Evolutionary conservation across 2,113 vertebrate genomes (phyloP), one percentile per base, ranked within the genome.

Genomic region (Rostratula benghalensis): DNA sequence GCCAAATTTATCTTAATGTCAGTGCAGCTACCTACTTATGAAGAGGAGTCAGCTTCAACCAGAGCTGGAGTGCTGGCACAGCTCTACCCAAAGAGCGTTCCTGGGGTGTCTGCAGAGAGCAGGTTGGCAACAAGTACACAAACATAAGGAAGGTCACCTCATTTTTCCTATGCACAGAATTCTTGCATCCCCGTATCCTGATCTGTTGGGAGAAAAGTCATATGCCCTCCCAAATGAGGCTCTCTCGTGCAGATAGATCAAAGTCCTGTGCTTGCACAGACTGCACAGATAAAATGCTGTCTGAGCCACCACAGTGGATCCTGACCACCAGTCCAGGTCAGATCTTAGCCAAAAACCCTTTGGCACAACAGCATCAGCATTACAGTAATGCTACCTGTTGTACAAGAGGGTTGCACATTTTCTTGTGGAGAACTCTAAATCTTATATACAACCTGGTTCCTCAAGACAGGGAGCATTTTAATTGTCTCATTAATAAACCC

Each of bases 401-500:
- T 48, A 45, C 27, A 64, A 68, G 7, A 59, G 24, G 4, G 13
- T 2, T 68, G 43, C 4, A 7, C 5, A 1, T 71, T 61, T 90
- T 83, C 25, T 71, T 65, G 8, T 24, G 11, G 19, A 88, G 28
- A 35, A 3, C 8, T 60, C 68, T 59, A 76, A 65, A 74, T 59
- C 16, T 54, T n/a, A 14, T 28, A 13, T 8, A 71, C 6, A 37
- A 22, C 10, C 24, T 1, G 0, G 7, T 16, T 70, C 25, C 21
- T 12, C 1, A 35, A 39, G 37, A 73, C 10, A 75, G 4, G 3
- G 3, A 3, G 1, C 41, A 27, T 68, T 93, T 78, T 60, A 89
- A 31, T 28, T 57, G 17, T 68, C 41, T 78, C 56, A 89, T 91
- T 92, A 92, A 94, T 48, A 79, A 97, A 95, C 84, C 53, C 92